A percentile compares a stretch with the other conserved stretches of the same genome.
These are phyloP conservation scores for Gymnosoma rotundatum DNA, from an alignment of 2,888 invertebrate species.

Conservation along the genomic window DNA sequence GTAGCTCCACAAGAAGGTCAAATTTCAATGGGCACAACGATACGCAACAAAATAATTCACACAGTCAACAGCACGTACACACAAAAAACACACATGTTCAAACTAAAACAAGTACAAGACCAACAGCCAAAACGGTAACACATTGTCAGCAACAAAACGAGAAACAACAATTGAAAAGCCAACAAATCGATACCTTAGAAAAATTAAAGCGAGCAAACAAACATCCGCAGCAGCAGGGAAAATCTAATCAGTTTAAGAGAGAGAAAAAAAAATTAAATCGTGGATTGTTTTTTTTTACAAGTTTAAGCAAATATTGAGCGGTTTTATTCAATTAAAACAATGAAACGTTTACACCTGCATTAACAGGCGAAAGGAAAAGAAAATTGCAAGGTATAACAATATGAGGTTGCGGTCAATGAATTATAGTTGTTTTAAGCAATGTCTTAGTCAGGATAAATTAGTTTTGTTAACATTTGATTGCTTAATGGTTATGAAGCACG, in stretches of 20 bases:
- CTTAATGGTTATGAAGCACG: too few relatives aligned
- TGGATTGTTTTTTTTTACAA: neutral
- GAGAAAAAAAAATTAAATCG: slow-evolving; percentile 1
- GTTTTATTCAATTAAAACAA: slow-evolving; percentile 17
- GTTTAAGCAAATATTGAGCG: slow-evolving; percentile 38
- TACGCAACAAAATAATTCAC: slow-evolving; percentile 37
- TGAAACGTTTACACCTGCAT: neutral
- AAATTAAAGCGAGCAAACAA: slow-evolving; percentile 34
- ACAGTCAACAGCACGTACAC: neutral
- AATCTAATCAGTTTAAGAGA: slow-evolving; percentile 10
- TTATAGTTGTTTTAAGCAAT: too few relatives aligned
- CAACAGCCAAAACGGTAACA: slow-evolving; percentile 29
- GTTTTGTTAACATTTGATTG: too few relatives aligned
- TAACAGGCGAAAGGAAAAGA: neutral
- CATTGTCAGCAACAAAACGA: slow-evolving; percentile 22
- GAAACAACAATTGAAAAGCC: slow-evolving; percentile 49
- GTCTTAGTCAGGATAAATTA: too few relatives aligned
- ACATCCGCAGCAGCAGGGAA: neutral
- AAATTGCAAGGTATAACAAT: neutral
- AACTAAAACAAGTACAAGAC: slow-evolving; percentile 33
- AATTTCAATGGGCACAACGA: slow-evolving; percentile 34
- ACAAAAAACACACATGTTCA: neutral
- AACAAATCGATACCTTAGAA: slow-evolving; percentile 60
- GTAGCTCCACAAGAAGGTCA: slow-evolving; percentile 66
- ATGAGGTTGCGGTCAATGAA: too few relatives aligned